phyloP scores from a whole-genome alignment of 2,113 vertebrate genomes.

The Mormyrus lacerda region DNA sequence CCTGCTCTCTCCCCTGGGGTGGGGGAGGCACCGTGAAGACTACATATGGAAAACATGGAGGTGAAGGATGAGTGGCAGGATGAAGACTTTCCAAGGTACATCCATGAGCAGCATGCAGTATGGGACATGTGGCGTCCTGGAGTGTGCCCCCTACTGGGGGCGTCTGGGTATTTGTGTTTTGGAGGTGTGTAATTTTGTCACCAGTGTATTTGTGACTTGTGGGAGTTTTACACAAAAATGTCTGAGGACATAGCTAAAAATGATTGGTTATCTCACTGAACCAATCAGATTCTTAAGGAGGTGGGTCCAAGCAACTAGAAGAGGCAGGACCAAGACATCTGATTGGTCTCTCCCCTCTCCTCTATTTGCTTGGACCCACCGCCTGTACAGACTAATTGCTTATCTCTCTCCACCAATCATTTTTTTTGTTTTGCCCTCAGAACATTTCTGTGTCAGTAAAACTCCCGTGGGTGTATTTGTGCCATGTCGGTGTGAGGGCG shows the following conservation, averaged over 20 bases:
- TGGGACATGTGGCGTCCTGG: neutral
- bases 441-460: neutral
- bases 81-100: conserved; percentile 86
- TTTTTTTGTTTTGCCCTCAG: neutral
- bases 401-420: neutral
- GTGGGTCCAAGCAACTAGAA: too few species aligned
- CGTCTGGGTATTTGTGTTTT: neutral
- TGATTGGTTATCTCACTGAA: too few species aligned
- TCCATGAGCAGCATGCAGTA: neutral
- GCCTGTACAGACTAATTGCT: neutral
- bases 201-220: neutral
- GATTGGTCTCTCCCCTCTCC: neutral
- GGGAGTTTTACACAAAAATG: neutral
- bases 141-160: neutral
- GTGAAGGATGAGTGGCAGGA: conserved; percentile 97
- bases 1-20: conserved; percentile 26
- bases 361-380: neutral
- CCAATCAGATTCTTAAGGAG: too few species aligned
- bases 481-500: neutral
- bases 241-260: neutral
- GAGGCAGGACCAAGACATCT: neutral
- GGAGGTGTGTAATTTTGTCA: neutral
- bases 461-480: neutral
- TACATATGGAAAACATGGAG: conserved; percentile 90
- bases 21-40: conserved; percentile 55